These are phyloP conservation scores for Apamea crenata DNA, from an alignment of 2,888 invertebrate genomes.

Conservation along the genomic window DNA sequence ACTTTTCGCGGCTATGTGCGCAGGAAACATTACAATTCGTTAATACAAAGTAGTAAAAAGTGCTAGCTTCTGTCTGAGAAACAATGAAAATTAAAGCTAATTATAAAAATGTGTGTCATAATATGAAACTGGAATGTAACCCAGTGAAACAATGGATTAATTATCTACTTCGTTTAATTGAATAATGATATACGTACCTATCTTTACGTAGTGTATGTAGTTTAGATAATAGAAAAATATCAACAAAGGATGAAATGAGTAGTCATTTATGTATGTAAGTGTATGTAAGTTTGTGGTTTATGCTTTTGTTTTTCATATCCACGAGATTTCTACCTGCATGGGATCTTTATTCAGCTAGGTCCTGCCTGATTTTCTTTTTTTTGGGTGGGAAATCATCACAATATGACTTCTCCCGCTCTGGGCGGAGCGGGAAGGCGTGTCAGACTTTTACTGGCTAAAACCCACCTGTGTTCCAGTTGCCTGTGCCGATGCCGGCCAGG, in stretches of 20 bases:
- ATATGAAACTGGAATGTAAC: slow-evolving; percentile 14
- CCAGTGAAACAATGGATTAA: slow-evolving; percentile 27
- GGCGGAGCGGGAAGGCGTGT: not conserved
- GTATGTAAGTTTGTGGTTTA: not conserved
- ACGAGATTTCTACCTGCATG: not conserved
- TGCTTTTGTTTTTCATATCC: not conserved
- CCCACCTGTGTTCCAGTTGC: too few species aligned
- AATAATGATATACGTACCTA: not conserved
- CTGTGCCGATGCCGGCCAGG: too few species aligned
- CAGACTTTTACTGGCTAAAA: too few species aligned
- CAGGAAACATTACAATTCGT: not conserved
- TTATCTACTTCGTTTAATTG: not conserved
- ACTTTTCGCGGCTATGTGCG: slow-evolving; percentile 17
- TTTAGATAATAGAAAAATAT: not conserved
- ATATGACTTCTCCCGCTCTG: not conserved
- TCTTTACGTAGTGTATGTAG: not conserved
- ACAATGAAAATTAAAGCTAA: slow-evolving; percentile 21
- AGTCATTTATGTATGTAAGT: too few species aligned
- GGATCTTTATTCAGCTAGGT: not conserved
- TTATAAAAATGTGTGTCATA: slow-evolving; percentile 25
- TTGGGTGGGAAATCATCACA: too few species aligned
- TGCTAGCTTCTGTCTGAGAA: slow-evolving; percentile 6
- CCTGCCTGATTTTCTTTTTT: not conserved
- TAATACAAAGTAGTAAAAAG: not conserved
- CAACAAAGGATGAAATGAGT: not conserved